These are phyloP conservation scores for Parotia lawesii DNA, from an alignment of 2,113 vertebrate species.

Conservation along the genomic window DNA sequence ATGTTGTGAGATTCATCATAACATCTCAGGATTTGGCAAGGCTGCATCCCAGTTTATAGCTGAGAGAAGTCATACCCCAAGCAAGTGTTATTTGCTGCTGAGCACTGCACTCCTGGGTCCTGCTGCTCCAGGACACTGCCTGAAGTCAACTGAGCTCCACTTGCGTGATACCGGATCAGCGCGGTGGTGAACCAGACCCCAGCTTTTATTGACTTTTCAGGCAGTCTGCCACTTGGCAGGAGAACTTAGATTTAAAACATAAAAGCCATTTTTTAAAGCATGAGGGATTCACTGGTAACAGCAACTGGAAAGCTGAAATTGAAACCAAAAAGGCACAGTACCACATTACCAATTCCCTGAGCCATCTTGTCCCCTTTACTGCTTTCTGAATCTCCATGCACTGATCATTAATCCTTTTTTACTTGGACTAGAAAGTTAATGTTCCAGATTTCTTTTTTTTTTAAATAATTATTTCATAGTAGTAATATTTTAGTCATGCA, in stretches of 20 bases:
- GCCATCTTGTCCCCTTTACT: neutral
- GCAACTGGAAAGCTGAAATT: constrained; percentile 45
- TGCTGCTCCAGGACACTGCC: neutral
- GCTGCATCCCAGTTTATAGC: neutral
- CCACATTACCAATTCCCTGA: constrained; percentile 2
- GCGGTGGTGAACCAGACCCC: constrained; percentile 24
- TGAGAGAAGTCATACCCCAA: neutral
- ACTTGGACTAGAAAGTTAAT: neutral
- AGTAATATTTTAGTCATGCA: neutral
- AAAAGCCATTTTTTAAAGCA: constrained; percentile 43
- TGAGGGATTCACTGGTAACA: constrained; percentile 44
- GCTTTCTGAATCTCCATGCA: neutral
- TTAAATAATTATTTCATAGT: neutral
- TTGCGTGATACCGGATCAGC: neutral
- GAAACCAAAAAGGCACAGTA: constrained; percentile 40
- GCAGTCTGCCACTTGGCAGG: constrained; percentile 57
- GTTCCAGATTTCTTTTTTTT: neutral
- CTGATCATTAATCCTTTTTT: neutral
- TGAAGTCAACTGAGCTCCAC: neutral
- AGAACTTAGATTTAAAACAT: constrained; percentile 50
- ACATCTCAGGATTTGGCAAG: neutral
- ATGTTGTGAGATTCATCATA: neutral
- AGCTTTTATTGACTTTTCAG: constrained; percentile 47
- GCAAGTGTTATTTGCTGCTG: neutral
- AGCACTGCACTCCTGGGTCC: neutral